Percentiles rank a stretch among this genome's conserved stretches.
phyloP scores from a whole-genome alignment of 2,797 vertebrate species.

The Melanotaenia maccullochi region DNA sequence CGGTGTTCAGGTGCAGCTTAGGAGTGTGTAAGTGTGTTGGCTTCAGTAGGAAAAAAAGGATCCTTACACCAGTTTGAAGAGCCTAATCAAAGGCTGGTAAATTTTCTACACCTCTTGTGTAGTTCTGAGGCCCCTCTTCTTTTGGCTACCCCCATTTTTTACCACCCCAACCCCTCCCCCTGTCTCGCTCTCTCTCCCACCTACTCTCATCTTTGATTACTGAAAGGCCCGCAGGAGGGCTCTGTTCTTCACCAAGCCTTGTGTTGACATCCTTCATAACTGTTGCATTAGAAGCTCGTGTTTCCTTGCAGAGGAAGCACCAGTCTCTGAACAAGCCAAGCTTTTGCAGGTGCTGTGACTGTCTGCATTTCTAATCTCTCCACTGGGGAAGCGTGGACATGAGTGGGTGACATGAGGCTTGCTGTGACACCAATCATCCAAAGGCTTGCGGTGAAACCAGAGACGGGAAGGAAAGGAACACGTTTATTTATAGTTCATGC shows the following conservation, averaged over 20 bases:
- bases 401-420: slow-evolving; percentile 42
- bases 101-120: slow-evolving; percentile 62
- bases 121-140: slow-evolving; percentile 53
- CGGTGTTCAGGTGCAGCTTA: slow-evolving; percentile 46
- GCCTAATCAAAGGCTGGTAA: slow-evolving; percentile 71
- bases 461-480: slow-evolving; percentile 32
- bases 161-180: slow-evolving; percentile 1
- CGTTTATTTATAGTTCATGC: slow-evolving; percentile 61
- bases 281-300: slow-evolving; percentile 39
- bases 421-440: slow-evolving; percentile 59
- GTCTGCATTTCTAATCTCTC: slow-evolving; percentile 41
- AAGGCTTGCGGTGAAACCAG: slow-evolving; percentile 51
- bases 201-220: slow-evolving; percentile 69
- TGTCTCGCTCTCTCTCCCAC: slow-evolving; percentile 10
- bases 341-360: slow-evolving; percentile 21
- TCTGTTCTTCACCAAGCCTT: slow-evolving; percentile 52
- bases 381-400: slow-evolving; percentile 33
- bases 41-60: slow-evolving; percentile 33
- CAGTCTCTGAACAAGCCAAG: slow-evolving; percentile 41
- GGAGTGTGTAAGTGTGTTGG: slow-evolving; percentile 48
- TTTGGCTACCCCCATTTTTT: slow-evolving; percentile 8
- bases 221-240: slow-evolving; percentile 63
- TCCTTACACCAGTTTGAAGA: slow-evolving; percentile 66
- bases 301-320: slow-evolving; percentile 12
- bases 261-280: slow-evolving; percentile 58